phyloP scores from a whole-genome alignment of 1,140 invertebrate genomes.

The Gryon sp. region DNA sequence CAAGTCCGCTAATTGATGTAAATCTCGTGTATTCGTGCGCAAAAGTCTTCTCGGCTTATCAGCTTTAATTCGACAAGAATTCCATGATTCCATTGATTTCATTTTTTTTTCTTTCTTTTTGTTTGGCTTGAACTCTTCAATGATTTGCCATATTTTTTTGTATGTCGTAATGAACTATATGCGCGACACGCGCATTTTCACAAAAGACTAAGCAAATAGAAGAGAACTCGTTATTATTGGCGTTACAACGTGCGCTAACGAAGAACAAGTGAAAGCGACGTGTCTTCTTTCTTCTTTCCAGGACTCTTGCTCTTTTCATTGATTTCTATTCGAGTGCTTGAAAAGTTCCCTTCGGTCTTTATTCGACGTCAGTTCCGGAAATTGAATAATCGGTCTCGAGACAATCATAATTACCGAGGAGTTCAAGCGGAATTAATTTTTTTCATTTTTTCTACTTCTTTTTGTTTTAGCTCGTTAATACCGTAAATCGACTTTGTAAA shows the following conservation, averaged over 20 bases:
- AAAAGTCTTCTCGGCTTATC: conserved; percentile 28
- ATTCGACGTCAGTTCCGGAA: conserved; percentile 12
- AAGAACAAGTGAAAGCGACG: conserved; percentile 46
- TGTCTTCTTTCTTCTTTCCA: conserved; percentile 22
- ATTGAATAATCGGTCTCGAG: conserved; percentile 45
- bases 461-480: too few relatives aligned
- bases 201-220: conserved; percentile 31
- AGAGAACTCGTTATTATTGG: conserved; percentile 39
- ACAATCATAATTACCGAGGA: conserved; percentile 30
- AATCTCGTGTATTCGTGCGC: conserved; percentile 32
- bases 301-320: conserved; percentile 52
- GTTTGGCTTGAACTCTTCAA: too few relatives aligned
- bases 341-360: conserved; percentile 18
- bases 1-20: conserved; percentile 47
- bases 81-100: neutral
- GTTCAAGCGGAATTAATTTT: neutral
- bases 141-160: neutral
- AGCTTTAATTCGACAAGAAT: conserved; percentile 17
- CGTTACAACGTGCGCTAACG: conserved; percentile 24
- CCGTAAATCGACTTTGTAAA: too few relatives aligned
- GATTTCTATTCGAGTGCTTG: conserved; percentile 34
- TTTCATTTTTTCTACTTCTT: neutral
- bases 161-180: conserved; percentile 10
- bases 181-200: conserved; percentile 3
- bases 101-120: neutral